phyloP scores from a whole-genome alignment of 2,113 vertebrate genomes.

The Chroicocephalus ridibundus region DNA sequence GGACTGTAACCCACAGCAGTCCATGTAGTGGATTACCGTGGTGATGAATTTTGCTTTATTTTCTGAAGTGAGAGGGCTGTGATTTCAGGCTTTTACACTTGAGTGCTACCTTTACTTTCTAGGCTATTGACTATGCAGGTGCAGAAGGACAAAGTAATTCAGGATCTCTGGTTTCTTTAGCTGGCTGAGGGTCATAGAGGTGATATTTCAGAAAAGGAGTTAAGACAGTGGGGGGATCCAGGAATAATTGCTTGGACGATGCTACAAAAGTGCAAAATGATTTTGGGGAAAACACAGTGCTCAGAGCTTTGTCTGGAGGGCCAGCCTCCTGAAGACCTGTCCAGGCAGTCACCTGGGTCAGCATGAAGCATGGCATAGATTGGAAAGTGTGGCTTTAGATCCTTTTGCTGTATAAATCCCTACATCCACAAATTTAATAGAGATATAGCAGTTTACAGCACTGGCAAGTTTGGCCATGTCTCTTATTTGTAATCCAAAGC shows the following conservation, averaged over 20 bases:
- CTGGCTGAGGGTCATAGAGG: not conserved
- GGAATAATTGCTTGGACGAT: not conserved
- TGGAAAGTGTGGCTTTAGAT: not conserved
- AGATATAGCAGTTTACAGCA: not conserved
- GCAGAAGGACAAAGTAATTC: not conserved
- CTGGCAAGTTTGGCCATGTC: not conserved
- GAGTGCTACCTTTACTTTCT: not conserved
- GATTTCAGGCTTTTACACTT: not conserved
- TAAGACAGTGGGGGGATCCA: not conserved
- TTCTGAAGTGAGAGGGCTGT: not conserved
- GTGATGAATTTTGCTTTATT: not conserved
- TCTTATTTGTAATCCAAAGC: not conserved
- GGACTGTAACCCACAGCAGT: not conserved
- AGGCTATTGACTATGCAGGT: not conserved
- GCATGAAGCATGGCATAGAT: not conserved
- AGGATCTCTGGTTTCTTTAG: not conserved
- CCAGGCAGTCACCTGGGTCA: not conserved
- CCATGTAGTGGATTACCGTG: not conserved
- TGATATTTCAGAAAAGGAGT: not conserved
- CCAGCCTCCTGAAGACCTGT: not conserved
- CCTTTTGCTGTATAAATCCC: not conserved
- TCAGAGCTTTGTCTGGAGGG: not conserved
- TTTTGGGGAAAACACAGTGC: not conserved
- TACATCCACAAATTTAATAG: not conserved
- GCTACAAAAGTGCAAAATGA: not conserved